Conservation (phyloP, 2,797 vertebrate genomes). For the Pipistrellus nathusii region DNA sequence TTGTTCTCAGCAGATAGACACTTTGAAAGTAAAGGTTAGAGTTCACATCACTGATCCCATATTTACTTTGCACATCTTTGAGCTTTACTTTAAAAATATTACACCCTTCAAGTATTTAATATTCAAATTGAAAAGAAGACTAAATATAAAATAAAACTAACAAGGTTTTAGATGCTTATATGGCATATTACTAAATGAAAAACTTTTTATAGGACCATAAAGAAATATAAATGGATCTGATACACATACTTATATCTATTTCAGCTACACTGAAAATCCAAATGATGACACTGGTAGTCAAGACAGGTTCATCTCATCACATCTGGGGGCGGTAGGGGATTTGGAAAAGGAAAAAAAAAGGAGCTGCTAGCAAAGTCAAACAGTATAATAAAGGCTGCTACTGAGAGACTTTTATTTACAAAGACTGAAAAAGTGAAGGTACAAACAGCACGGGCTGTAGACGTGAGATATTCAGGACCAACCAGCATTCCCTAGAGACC, state of each 20-base stretch:
- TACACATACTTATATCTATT: neutral
- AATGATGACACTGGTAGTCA: slow-evolving; percentile 48
- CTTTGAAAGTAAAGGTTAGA: neutral
- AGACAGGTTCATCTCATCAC: neutral
- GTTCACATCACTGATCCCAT: neutral
- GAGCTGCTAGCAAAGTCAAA: slow-evolving; percentile 23
- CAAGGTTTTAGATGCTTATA: neutral
- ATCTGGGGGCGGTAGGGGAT: neutral
- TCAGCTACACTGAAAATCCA: neutral
- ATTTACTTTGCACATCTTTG: neutral
- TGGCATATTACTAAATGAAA: neutral
- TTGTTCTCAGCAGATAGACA: neutral
- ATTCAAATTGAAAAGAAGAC: slow-evolving; percentile 2
- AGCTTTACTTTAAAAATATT: slow-evolving; percentile 37
- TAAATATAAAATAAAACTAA: neutral
- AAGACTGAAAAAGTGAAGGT: neutral
- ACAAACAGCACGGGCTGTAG: neutral
- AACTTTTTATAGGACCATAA: slow-evolving; percentile 11
- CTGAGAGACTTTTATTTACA: neutral
- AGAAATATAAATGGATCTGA: slow-evolving; percentile 16
- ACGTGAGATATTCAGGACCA: neutral
- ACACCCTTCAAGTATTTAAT: neutral
- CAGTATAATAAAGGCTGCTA: slow-evolving; percentile 33
- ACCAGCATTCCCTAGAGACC: slow-evolving; percentile 1
- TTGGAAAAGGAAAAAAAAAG: neutral